Evolutionary conservation across 1,140 invertebrate genomes (phyloP), one percentile per base, ranked within the genome.

Genomic region (Oscheius sp.): DNA sequence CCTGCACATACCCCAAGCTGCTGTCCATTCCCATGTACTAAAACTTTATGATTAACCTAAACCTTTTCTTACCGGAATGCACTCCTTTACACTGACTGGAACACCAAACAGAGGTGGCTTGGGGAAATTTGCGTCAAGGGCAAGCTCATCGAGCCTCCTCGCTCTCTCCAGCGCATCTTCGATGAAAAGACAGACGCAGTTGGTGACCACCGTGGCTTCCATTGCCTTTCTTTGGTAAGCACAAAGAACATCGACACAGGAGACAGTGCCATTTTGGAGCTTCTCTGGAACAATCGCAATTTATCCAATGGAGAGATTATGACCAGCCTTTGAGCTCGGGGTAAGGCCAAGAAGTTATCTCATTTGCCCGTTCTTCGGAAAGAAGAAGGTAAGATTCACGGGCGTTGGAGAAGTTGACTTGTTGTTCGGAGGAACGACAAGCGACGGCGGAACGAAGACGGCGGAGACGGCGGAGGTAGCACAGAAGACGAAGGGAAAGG

Each of bases 81-180:
- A 84, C 32, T 71, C 78, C 59, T 83, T 83, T 1, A 83, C 82
- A 61, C 78, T 81, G 67, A 83, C 81, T 2, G 82, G 82, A 23
- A 83, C 52, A 31, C 82, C 82, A 68, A 79, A 83, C 1, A 83
- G 66, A 35, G 83, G 73, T 1, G 83, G 83, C 32, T 81, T 84
- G 10, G 15, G 10, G 10, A 13, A 63, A 7, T 63, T 38, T n/a
- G 23, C 10, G 23, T 63, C 26, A 7, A 7, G 15, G 10, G 61
- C 61, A 13, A 18, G 18, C 15, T 10, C 26, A 34, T 63, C 61
- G 18, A 63, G 0, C 10, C 35, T 32, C 10, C 18, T 10, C 31
- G 61, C 61, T 13, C 31, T 29, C 15, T 13, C 15, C 7, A 63
- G 18, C 0, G 61, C 61, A 13, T 63, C 61, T 32, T 63, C 61